These are phyloP conservation scores for Tachina grossa DNA, from an alignment of 2,888 invertebrate species.

Conservation along the genomic window DNA sequence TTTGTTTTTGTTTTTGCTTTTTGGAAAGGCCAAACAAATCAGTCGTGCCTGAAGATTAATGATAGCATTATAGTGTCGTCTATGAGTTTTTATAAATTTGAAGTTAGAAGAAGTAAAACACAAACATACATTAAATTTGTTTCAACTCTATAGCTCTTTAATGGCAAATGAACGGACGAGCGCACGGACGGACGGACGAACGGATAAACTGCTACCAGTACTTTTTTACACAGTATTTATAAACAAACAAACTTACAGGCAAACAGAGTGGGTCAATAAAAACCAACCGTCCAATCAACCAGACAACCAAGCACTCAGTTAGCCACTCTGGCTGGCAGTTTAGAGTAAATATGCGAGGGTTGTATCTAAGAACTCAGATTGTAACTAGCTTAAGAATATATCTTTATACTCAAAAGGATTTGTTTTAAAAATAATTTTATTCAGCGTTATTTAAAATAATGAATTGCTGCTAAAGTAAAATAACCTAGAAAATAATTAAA, in stretches of 20 bases:
- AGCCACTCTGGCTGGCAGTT: slow-evolving; percentile 22
- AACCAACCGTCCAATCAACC: slow-evolving; percentile 60
- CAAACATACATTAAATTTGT: slow-evolving; percentile 64
- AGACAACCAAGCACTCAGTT: slow-evolving; percentile 37
- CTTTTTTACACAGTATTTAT: slow-evolving; percentile 31
- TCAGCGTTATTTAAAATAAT: too few relatives aligned
- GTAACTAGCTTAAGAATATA: too few relatives aligned
- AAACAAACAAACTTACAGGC: slow-evolving; percentile 47
- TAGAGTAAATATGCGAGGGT: slow-evolving; percentile 3
- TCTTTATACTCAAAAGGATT: too few relatives aligned
- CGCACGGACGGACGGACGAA: slow-evolving; percentile 29
- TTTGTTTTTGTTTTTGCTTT: background rate
- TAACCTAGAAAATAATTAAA: too few relatives aligned
- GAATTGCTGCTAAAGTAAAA: too few relatives aligned
- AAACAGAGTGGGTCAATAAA: slow-evolving; percentile 62
- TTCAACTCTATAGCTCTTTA: slow-evolving; percentile 58
- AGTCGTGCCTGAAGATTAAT: slow-evolving; percentile 82
- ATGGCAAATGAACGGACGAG: background rate
- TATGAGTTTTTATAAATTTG: slow-evolving; percentile 69
- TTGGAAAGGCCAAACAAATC: slow-evolving; percentile 80
- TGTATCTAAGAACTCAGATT: background rate
- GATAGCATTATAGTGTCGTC: slow-evolving; percentile 81
- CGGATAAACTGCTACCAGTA: background rate
- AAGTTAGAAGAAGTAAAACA: slow-evolving; percentile 47
- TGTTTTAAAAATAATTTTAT: too few relatives aligned